Percentiles rank a stretch among this genome's conserved stretches.
These are phyloP conservation scores for Oreonectes daqikongensis DNA, from an alignment of 2,797 vertebrate species.

Conservation along the genomic window DNA sequence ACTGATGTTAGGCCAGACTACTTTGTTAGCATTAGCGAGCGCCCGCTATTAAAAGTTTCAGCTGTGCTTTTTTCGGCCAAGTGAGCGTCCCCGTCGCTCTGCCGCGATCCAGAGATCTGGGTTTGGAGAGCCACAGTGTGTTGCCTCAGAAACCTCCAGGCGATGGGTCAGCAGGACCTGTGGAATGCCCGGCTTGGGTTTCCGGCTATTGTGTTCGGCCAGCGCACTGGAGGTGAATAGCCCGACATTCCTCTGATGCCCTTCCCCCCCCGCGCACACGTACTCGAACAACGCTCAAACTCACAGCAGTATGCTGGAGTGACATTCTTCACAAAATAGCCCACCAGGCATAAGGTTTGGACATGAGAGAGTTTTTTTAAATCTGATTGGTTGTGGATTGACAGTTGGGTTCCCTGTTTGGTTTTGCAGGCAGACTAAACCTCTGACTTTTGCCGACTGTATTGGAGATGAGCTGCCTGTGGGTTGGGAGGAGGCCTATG, in stretches of 20 bases:
- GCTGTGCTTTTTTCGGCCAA: conserved; percentile 23
- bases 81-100: conserved; percentile 20
- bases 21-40: conserved; percentile 39
- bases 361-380: neutral
- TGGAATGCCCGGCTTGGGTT: conserved; percentile 73
- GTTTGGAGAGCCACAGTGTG: conserved; percentile 59
- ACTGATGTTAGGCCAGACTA: conserved; percentile 46
- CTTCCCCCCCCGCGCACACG: conserved; percentile 22
- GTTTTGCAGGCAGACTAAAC: conserved; percentile 89
- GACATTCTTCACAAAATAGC: conserved; percentile 26
- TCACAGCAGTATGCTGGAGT: conserved; percentile 1
- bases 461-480: conserved; percentile 95
- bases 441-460: conserved; percentile 96
- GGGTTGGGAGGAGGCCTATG: conserved; percentile 96
- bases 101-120: conserved; percentile 34
- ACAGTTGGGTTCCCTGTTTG: conserved; percentile 23
- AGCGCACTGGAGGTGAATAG: conserved; percentile 69
- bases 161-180: conserved; percentile 68
- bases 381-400: conserved; percentile 21
- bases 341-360: neutral
- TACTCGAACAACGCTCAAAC: conserved; percentile 21
- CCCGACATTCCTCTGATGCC: conserved; percentile 57
- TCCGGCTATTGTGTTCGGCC: conserved; percentile 73
- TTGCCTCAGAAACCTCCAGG: conserved; percentile 79
- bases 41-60: conserved; percentile 36